Evolutionary conservation across 2,113 vertebrate genomes (phyloP).

Genomic region (Mustela lutreola): DNA sequence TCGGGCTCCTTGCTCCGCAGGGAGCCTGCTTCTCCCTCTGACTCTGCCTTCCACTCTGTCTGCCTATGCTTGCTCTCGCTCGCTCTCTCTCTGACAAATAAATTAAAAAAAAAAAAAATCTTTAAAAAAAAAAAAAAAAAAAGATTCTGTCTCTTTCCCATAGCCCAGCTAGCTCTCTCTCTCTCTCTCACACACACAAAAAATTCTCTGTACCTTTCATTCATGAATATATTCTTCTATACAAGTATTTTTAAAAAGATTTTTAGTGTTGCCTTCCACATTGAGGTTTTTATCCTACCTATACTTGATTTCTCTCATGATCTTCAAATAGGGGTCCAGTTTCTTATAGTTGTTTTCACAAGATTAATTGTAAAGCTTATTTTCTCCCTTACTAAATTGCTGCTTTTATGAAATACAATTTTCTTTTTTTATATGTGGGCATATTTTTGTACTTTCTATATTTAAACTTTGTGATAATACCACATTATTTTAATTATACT

Average conservation of each 20-base stretch:
- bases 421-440: background rate
- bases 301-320: background rate
- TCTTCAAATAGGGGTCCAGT: background rate
- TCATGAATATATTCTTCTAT: background rate
- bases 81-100: too few species aligned
- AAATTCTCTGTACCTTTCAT: background rate
- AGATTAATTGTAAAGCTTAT: background rate
- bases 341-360: background rate
- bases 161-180: too few species aligned
- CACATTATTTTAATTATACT: background rate
- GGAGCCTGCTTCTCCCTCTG: too few species aligned
- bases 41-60: too few species aligned
- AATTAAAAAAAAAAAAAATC: too few species aligned
- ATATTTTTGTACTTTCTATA: background rate
- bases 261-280: background rate
- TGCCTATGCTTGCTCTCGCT: too few species aligned
- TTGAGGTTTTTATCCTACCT: background rate
- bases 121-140: too few species aligned
- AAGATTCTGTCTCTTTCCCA: too few species aligned
- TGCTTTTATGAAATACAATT: background rate
- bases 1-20: too few species aligned
- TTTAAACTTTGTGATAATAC: background rate
- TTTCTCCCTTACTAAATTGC: background rate
- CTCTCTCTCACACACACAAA: background rate
- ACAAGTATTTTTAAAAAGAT: background rate